Percentiles rank a stretch among this genome's conserved stretches.
These are phyloP conservation scores for Tetramorium bicarinatum DNA, from an alignment of 2,888 invertebrate species.

Conservation along the genomic window DNA sequence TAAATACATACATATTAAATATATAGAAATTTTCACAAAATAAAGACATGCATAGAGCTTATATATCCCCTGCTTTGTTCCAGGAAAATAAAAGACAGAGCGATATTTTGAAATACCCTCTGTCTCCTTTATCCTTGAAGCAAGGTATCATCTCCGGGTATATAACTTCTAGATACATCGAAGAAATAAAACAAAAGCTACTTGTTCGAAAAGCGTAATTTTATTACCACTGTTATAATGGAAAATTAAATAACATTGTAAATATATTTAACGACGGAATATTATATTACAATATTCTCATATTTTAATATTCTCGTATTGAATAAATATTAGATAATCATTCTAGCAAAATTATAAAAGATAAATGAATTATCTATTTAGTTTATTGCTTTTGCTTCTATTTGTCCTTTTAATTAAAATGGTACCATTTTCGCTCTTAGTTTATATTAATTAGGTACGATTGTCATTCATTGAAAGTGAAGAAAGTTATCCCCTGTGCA, in stretches of 20 bases:
- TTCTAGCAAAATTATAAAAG: constrained; percentile 1
- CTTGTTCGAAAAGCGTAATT: not conserved
- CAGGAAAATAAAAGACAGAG: no score
- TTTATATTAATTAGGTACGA: not conserved
- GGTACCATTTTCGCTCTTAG: not conserved
- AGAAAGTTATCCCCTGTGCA: constrained; percentile 50
- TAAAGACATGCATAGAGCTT: not conserved
- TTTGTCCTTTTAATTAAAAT: constrained; percentile 9
- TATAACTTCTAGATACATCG: no score
- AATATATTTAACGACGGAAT: not conserved
- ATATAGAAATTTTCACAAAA: not conserved
- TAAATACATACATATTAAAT: not conserved
- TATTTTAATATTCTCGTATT: not conserved
- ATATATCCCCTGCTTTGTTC: no score
- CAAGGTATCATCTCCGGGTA: no score
- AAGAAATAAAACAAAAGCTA: not conserved
- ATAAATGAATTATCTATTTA: not conserved
- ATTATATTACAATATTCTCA: constrained; percentile 4
- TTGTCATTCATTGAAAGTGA: not conserved
- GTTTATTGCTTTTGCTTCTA: not conserved
- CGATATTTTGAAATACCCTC: no score
- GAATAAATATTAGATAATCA: not conserved
- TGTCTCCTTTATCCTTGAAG: no score
- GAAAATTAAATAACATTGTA: not conserved
- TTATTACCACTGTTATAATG: not conserved